Evolutionary conservation across 2,888 invertebrate species (phyloP).

Genomic region (Nowickia ferox): DNA sequence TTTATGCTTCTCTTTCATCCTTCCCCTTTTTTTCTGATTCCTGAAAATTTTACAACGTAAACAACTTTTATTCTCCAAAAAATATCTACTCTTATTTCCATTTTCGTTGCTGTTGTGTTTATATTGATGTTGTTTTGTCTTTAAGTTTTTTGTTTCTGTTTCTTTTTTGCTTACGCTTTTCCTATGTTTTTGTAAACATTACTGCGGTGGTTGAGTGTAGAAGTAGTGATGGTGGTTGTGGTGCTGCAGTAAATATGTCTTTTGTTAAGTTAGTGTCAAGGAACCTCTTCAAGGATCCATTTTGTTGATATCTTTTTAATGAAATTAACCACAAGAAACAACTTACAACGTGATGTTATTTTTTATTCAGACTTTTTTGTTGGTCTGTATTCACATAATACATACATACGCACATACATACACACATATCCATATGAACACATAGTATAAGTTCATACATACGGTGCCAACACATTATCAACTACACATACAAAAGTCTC

Average conservation of each 20-base stretch:
- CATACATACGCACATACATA: background rate
- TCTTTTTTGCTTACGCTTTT: slow-evolving; percentile 32
- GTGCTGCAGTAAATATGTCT: slow-evolving; percentile 44
- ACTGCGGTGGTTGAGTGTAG: slow-evolving; percentile 10
- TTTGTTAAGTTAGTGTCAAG: slow-evolving; percentile 75
- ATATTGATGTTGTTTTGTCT: slow-evolving; percentile 32
- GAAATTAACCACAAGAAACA: slow-evolving; percentile 65
- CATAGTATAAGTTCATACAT: background rate
- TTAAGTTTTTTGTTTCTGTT: slow-evolving; percentile 16
- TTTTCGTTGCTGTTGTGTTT: slow-evolving; percentile 31
- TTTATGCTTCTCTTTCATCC: slow-evolving; percentile 21
- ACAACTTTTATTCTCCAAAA: slow-evolving; percentile 56
- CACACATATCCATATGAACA: background rate
- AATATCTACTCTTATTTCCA: slow-evolving; percentile 52
- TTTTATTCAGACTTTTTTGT: slow-evolving; percentile 22
- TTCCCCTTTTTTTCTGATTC: slow-evolving; percentile 45
- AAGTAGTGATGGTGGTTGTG: slow-evolving; percentile 25
- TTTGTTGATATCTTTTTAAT: slow-evolving; percentile 72
- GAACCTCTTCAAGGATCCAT: slow-evolving; percentile 80
- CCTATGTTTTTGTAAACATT: slow-evolving; percentile 47
- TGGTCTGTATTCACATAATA: slow-evolving; percentile 9
- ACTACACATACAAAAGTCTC: background rate
- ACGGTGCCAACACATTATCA: slow-evolving; percentile 11
- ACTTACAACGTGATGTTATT: slow-evolving; percentile 22
- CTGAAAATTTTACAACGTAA: slow-evolving; percentile 59